phyloP scores from a whole-genome alignment of 2,797 vertebrate species.

The Squalus acanthias region DNA sequence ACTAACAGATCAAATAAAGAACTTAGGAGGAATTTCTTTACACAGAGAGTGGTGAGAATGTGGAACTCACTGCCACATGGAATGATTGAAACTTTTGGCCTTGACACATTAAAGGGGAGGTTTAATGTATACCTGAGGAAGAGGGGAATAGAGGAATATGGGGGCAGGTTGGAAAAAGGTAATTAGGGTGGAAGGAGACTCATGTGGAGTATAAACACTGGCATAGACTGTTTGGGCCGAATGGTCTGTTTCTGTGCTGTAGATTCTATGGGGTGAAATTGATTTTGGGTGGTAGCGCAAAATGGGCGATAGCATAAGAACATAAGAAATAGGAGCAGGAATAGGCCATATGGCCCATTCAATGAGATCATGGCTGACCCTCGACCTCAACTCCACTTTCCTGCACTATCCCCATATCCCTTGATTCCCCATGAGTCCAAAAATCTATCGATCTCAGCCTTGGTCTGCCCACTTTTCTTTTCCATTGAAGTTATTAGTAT shows the following conservation, averaged over 20 bases:
- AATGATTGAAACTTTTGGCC: neutral
- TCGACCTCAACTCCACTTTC: no score
- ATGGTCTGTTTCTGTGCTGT: neutral
- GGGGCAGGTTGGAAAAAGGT: neutral
- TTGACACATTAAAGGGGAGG: neutral
- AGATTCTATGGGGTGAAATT: neutral
- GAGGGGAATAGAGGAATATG: neutral
- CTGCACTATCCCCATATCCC: no score
- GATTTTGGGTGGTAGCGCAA: neutral
- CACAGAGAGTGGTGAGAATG: neutral
- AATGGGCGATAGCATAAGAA: no score
- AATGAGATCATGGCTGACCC: no score
- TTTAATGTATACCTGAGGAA: neutral
- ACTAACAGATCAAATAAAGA: no score
- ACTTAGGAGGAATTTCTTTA: neutral
- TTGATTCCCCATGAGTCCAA: no score
- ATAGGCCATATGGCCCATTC: no score
- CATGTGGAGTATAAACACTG: neutral
- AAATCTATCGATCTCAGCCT: no score
- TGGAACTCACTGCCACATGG: neutral
- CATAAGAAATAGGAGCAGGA: no score
- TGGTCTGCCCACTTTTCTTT: neutral
- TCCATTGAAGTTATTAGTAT: neutral
- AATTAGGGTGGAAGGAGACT: no score
- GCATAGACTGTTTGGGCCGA: neutral